Evolutionary conservation across 37 sponge, comb jelly and placozoan species (phyloP).

Genomic region (Ephydatia muelleri): DNA sequence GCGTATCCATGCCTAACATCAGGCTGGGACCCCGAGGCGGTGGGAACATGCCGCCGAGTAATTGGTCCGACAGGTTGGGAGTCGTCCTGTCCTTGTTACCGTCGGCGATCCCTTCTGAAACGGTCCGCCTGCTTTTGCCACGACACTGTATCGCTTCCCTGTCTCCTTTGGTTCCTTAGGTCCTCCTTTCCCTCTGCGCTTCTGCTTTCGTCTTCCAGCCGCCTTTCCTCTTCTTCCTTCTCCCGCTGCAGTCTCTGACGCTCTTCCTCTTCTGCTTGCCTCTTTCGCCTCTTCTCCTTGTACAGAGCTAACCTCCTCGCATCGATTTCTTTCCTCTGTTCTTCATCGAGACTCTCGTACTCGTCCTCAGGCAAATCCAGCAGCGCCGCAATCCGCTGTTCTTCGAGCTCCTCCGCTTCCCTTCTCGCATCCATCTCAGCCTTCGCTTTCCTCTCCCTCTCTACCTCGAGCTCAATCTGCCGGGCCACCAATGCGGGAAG

Average conservation of each 20-base stretch:
- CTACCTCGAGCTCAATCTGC: constrained; percentile 38
- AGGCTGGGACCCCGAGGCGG: constrained; percentile 37
- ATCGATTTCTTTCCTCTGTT: constrained; percentile 72
- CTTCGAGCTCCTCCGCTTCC: constrained; percentile 37
- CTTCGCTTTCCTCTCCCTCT: constrained; percentile 26
- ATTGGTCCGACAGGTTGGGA: background rate
- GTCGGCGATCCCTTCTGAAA: background rate
- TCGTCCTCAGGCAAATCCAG: constrained; percentile 89
- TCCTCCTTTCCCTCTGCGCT: constrained; percentile 28
- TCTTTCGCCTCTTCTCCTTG: constrained; percentile 62
- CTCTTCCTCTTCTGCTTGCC: constrained; percentile 35
- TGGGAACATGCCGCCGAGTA: constrained; percentile 10
- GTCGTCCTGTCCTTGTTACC: background rate
- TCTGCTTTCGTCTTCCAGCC: constrained; percentile 42
- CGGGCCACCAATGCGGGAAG: constrained; percentile 41
- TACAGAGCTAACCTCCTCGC: constrained; percentile 27
- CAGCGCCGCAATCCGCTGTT: constrained; percentile 49
- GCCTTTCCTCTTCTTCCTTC: constrained; percentile 42
- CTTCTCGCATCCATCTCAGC: constrained; percentile 27
- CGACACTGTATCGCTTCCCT: background rate
- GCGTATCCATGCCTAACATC: background rate
- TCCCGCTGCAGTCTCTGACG: constrained; percentile 20
- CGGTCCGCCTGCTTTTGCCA: background rate
- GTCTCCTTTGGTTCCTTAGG: background rate
- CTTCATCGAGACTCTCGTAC: constrained; percentile 76